These are phyloP conservation scores for Aeoliscus strigatus DNA, from an alignment of 2,797 vertebrate species.

Conservation along the genomic window DNA sequence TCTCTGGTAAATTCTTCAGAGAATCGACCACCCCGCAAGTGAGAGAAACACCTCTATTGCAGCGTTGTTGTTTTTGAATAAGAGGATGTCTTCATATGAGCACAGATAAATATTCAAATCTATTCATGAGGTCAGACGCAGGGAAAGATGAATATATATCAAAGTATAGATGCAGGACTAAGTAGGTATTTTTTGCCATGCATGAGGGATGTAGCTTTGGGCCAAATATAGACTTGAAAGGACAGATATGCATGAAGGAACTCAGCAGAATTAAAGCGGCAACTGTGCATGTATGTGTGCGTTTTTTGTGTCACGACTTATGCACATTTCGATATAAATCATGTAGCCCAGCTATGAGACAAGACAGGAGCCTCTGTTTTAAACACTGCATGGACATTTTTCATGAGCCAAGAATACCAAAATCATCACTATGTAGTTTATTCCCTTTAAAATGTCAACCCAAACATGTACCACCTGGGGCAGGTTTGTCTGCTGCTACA, in stretches of 20 bases:
- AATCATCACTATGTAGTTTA: too few species aligned
- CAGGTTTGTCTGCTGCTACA: too few species aligned
- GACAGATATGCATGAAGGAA: slow-evolving; percentile 31
- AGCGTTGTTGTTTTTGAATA: not conserved
- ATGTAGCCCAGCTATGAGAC: too few species aligned
- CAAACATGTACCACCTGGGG: too few species aligned
- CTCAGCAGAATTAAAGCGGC: slow-evolving; percentile 21
- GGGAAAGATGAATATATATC: slow-evolving; percentile 10
- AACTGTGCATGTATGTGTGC: slow-evolving; percentile 22
- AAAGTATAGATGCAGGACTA: slow-evolving; percentile 31
- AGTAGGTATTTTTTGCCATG: slow-evolving; percentile 25
- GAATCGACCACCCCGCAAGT: too few species aligned
- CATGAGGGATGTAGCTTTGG: slow-evolving; percentile 37
- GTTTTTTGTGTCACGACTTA: not conserved
- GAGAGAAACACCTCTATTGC: too few species aligned
- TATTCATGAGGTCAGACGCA: slow-evolving; percentile 20
- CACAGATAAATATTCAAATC: slow-evolving; percentile 9
- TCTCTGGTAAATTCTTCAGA: too few species aligned
- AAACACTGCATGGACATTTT: not conserved
- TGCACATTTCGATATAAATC: too few species aligned
- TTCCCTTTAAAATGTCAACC: too few species aligned
- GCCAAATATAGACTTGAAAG: slow-evolving; percentile 51
- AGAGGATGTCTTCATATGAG: not conserved
- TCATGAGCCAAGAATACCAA: not conserved
- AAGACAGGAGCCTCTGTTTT: not conserved